Conservation (phyloP, 2,888 invertebrate genomes). For the Euplagia quadripunctaria region DNA sequence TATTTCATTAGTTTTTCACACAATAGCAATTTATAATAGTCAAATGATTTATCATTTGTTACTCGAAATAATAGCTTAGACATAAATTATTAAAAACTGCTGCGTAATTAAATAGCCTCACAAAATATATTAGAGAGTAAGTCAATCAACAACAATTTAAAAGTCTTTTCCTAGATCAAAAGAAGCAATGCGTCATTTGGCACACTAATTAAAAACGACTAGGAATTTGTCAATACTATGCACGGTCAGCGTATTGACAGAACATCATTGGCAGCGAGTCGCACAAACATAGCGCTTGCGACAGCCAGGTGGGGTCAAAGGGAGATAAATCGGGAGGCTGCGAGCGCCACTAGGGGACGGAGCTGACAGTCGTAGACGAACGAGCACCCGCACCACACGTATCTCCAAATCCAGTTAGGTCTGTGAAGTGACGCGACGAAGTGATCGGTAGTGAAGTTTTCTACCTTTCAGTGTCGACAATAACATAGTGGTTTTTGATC, state of each 20-base stretch:
- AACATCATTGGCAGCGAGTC: constrained; percentile 81
- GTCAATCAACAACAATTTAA: constrained; percentile 40
- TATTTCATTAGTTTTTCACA: constrained; percentile 39
- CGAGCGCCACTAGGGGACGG: constrained; percentile 67
- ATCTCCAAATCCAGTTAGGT: constrained; percentile 79
- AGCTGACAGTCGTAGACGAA: constrained; percentile 79
- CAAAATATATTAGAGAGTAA: constrained; percentile 28
- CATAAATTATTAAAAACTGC: constrained; percentile 28
- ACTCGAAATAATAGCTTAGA: constrained; percentile 8
- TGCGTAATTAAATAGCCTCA: constrained; percentile 14
- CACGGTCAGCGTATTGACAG: constrained; percentile 84
- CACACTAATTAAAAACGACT: constrained; percentile 70
- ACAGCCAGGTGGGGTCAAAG: constrained; percentile 82
- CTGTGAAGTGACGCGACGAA: constrained; percentile 61
- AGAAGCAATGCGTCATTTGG: constrained; percentile 69
- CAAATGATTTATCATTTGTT: constrained; percentile 35
- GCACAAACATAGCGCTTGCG: constrained; percentile 71
- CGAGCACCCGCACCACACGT: constrained; percentile 82
- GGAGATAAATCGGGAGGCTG: constrained; percentile 84
- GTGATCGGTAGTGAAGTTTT: constrained; percentile 52
- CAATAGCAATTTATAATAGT: constrained; percentile 41
- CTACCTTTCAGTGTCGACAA: constrained; percentile 45
- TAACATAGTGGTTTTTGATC: constrained; percentile 72
- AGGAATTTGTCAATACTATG: constrained; percentile 77
- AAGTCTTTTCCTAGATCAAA: constrained; percentile 49